phyloP scores from a whole-genome alignment of 2,888 invertebrate species.

The Dynastes tityus region DNA sequence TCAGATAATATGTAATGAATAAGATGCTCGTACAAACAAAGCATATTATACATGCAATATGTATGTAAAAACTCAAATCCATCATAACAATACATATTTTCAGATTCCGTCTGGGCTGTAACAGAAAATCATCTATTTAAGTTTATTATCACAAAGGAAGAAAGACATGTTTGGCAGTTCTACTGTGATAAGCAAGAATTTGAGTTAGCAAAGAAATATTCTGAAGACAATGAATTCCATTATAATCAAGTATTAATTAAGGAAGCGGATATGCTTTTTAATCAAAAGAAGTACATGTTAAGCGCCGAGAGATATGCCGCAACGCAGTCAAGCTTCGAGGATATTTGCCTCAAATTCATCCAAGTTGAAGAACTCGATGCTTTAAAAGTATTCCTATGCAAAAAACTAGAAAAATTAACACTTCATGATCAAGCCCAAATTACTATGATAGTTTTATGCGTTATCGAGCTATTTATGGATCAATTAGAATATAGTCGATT shows the following conservation, averaged over 20 bases:
- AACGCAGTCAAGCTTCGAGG: slow-evolving; percentile 94
- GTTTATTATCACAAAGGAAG: slow-evolving; percentile 88
- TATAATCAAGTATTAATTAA: slow-evolving; percentile 88
- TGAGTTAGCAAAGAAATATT: slow-evolving; percentile 89
- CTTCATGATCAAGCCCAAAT: slow-evolving; percentile 88
- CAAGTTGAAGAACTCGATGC: slow-evolving; percentile 87
- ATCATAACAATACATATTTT: slow-evolving; percentile 21
- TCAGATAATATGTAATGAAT: too few relatives aligned
- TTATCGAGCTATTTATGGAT: slow-evolving; percentile 92
- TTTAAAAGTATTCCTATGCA: slow-evolving; percentile 88
- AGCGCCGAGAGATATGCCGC: slow-evolving; percentile 93
- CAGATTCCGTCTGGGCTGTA: slow-evolving; percentile 86
- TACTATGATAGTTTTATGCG: slow-evolving; percentile 95
- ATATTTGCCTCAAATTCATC: slow-evolving; percentile 92
- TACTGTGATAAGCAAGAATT: slow-evolving; percentile 90
- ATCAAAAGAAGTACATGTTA: slow-evolving; percentile 82
- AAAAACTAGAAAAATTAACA: slow-evolving; percentile 83
- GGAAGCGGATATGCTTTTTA: slow-evolving; percentile 90
- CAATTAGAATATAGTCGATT: slow-evolving; percentile 85
- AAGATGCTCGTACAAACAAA: too few relatives aligned
- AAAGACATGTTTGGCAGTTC: slow-evolving; percentile 90
- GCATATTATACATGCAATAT: too few relatives aligned
- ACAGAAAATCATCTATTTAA: slow-evolving; percentile 89
- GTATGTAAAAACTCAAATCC: too few relatives aligned
- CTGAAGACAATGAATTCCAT: slow-evolving; percentile 85